Base-by-base conservation (phyloP, 2,797 vertebrate species). In the Pseudopleuronectes americanus region DNA sequence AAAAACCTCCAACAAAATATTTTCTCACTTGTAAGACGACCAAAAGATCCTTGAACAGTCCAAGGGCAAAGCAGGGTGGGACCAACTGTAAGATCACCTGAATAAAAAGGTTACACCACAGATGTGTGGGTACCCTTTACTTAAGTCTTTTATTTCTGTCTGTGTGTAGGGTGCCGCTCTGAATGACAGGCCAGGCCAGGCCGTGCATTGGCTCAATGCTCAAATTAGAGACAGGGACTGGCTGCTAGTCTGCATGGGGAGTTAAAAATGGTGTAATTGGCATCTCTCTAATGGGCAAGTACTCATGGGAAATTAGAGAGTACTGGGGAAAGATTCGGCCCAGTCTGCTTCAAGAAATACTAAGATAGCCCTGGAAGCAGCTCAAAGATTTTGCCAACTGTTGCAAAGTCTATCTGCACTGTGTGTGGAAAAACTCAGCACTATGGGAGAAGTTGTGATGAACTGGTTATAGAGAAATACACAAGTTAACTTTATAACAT, bases 211-310 rank as follows among this genome's bases (percentile, higher is more conserved):
- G 70, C 73, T 76, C 56, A 41, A 58, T 21, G 17, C 79, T 80
- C 64, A 89, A 94, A 94, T 94, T 92, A 94, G 85, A 95, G 91
- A 81, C 82, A 58, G 62, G 57, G 78, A 64, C 73, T 64, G 76
- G 69, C 86, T 76, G 73, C 74, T 77, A 56, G 79, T 71, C 71
- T 79, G 43, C 43, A 19, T 45, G 33, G 26, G 55, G 71, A 87
- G 90, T 89, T 92, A 91, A 92, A 93, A 90, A 91, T 76, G 85
- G 90, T 51, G 71, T 93, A 95, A 95, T 92, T 94, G 90, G 87
- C 88, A 92, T 89, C 90, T 85, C 85, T 67, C 76, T 90, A 90
- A 92, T 92, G 81, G 80, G 87, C 86, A 69, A 92, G 90, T 86
- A 59, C 87, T 84, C 76, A 64, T 68, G 74, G 85, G 80, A 88